A percentile compares a stretch with the other conserved stretches of the same genome.
phyloP scores from a whole-genome alignment of 2,888 invertebrate species.

The Cerastoderma edule region DNA sequence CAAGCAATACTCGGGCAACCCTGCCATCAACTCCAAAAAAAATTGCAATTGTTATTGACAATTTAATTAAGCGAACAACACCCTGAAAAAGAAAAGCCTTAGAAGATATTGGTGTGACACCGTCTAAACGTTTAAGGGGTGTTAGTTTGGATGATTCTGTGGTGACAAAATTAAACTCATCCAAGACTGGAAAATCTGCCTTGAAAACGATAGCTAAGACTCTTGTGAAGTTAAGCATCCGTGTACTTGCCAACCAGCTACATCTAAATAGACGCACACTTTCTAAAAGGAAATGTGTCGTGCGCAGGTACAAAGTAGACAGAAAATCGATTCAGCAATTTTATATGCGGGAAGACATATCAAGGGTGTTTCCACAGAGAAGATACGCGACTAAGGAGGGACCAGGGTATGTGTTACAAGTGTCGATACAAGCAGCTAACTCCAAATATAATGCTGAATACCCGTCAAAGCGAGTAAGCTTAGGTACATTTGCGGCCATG shows the following conservation, averaged over 20 bases:
- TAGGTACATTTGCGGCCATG: constrained; percentile 34
- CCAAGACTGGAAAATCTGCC: constrained; percentile 5
- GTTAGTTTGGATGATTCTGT: background rate
- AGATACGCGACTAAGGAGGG: constrained; percentile 39
- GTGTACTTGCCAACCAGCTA: constrained; percentile 19
- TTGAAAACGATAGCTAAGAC: too few relatives aligned
- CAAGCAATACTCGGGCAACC: too few relatives aligned
- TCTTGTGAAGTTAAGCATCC: too few relatives aligned
- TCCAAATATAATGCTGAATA: constrained; percentile 25
- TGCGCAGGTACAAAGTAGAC: constrained; percentile 27
- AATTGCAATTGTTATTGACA: constrained; percentile 36
- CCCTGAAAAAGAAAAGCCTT: constrained; percentile 39
- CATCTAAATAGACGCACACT: constrained; percentile 14
- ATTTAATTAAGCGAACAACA: constrained; percentile 19
- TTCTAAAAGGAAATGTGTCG: constrained; percentile 24
- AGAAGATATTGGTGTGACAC: background rate
- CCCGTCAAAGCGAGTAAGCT: constrained; percentile 30
- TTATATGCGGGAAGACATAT: constrained; percentile 34
- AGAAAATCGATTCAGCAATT: constrained; percentile 20
- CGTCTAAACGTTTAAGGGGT: background rate
- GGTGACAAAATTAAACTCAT: constrained; percentile 24
- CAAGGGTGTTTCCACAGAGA: constrained; percentile 33
- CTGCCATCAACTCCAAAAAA: constrained; percentile 35
- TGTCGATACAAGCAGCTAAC: constrained; percentile 38
- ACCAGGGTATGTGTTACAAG: constrained; percentile 31